Conservation (phyloP, 1,140 invertebrate genomes). For the Euwallacea fornicatus region DNA sequence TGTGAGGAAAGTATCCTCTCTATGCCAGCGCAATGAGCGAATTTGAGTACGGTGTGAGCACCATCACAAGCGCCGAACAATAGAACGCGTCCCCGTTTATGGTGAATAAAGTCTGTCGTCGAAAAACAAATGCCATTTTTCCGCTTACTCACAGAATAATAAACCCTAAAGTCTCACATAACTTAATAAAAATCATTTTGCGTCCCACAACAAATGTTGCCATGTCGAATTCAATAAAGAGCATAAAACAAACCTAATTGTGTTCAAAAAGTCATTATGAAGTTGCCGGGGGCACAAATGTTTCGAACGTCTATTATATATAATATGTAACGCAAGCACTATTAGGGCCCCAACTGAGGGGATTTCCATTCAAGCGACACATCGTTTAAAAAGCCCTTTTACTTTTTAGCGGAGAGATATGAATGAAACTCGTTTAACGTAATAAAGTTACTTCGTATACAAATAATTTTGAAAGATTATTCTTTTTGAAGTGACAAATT, state of each 20-base stretch:
- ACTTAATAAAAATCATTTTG: constrained; percentile 45
- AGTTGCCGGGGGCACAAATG: constrained; percentile 45
- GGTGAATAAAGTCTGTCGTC: background rate
- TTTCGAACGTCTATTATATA: constrained; percentile 45
- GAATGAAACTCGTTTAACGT: constrained; percentile 30
- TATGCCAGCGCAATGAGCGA: too few relatives aligned
- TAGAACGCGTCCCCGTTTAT: too few relatives aligned
- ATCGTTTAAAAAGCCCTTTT: constrained; percentile 36
- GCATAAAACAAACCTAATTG: constrained; percentile 48
- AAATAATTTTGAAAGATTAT: constrained; percentile 29
- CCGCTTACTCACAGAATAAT: constrained; percentile 6
- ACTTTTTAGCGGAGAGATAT: constrained; percentile 27
- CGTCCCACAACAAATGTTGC: constrained; percentile 47
- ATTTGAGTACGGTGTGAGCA: too few relatives aligned
- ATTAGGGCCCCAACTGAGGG: constrained; percentile 29
- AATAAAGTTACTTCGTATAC: constrained; percentile 32
- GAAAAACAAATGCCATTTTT: constrained; percentile 7
- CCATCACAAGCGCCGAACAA: too few relatives aligned
- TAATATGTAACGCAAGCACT: constrained; percentile 43
- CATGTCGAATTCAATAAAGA: constrained; percentile 46
- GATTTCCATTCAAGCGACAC: constrained; percentile 34
- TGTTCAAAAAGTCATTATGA: constrained; percentile 49
- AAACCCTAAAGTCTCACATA: constrained; percentile 23
- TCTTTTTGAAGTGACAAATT: constrained; percentile 15
- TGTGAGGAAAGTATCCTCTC: too few relatives aligned